Conservation (phyloP, 2,797 vertebrate species). For the Bovichtus diacanthus region DNA sequence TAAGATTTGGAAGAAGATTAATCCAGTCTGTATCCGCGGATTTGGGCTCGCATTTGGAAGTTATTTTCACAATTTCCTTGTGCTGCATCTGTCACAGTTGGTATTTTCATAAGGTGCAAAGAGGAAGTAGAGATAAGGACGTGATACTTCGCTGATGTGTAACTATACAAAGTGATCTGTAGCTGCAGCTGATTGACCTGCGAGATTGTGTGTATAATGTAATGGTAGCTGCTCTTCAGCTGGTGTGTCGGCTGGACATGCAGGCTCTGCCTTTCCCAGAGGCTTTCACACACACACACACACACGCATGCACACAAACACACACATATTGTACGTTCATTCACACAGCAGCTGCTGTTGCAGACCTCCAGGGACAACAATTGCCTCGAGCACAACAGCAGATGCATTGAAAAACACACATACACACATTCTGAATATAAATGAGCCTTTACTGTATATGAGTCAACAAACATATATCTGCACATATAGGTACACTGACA, state of each 20-base stretch:
- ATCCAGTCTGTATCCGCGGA: conserved; percentile 8
- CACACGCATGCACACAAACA: conserved; percentile 29
- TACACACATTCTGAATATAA: conserved; percentile 39
- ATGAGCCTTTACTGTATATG: conserved; percentile 22
- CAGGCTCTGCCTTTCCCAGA: conserved; percentile 63
- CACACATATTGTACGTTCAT: conserved; percentile 52
- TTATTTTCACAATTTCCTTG: conserved; percentile 21
- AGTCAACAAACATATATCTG: conserved; percentile 8
- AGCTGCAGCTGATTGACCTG: conserved; percentile 64
- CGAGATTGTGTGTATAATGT: conserved; percentile 47
- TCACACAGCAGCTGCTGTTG: conserved; percentile 75
- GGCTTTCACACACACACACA: conserved; percentile 46
- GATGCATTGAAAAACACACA: conserved; percentile 64
- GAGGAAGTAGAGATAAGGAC: conserved; percentile 13
- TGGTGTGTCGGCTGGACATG: conserved; percentile 75
- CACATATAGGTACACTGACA: background rate
- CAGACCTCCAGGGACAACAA: conserved; percentile 63
- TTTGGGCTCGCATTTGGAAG: conserved; percentile 1
- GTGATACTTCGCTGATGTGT: background rate
- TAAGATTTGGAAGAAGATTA: conserved; percentile 18
- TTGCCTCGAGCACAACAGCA: conserved; percentile 62
- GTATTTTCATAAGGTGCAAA: conserved; percentile 33
- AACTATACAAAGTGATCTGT: conserved; percentile 31
- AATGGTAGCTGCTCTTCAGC: conserved; percentile 59
- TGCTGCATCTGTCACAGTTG: conserved; percentile 14